Conservation (phyloP, 2,113 vertebrate genomes). For the Lycaon pictus region DNA sequence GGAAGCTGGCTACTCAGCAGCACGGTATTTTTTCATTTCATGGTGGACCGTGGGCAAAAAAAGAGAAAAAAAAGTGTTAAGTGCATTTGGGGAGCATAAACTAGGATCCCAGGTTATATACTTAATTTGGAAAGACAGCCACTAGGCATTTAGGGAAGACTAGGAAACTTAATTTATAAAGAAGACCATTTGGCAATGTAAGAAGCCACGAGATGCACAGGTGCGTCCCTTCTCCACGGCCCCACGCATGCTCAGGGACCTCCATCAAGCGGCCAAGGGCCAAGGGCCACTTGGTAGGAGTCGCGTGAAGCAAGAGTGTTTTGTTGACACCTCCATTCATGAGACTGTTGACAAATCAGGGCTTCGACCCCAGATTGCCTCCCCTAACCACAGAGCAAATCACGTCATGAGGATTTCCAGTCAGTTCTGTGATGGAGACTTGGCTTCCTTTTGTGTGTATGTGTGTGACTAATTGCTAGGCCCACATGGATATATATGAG, state of each 20-base stretch:
- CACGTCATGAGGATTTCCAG: not conserved
- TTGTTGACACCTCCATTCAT: not conserved
- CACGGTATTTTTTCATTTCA: constrained; percentile 18
- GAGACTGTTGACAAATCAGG: not conserved
- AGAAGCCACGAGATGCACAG: not conserved
- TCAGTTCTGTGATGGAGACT: not conserved
- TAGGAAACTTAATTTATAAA: not conserved
- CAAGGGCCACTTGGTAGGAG: not conserved
- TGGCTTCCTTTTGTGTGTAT: not conserved
- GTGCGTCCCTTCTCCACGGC: not conserved
- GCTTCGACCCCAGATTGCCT: not conserved
- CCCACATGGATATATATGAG: not conserved
- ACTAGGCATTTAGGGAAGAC: not conserved
- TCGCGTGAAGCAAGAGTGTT: not conserved
- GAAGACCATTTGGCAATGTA: not conserved
- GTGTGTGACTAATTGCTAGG: not conserved
- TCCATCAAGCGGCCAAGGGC: not conserved
- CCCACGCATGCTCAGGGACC: not conserved
- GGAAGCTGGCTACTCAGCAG: not conserved
- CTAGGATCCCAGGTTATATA: not conserved
- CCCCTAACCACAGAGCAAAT: not conserved
- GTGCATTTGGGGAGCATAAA: not conserved
- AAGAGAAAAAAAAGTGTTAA: not conserved
- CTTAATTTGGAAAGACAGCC: not conserved
- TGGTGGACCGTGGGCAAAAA: not conserved